phyloP scores from a whole-genome alignment of 2,797 vertebrate genomes.

The Spea hammondii region DNA sequence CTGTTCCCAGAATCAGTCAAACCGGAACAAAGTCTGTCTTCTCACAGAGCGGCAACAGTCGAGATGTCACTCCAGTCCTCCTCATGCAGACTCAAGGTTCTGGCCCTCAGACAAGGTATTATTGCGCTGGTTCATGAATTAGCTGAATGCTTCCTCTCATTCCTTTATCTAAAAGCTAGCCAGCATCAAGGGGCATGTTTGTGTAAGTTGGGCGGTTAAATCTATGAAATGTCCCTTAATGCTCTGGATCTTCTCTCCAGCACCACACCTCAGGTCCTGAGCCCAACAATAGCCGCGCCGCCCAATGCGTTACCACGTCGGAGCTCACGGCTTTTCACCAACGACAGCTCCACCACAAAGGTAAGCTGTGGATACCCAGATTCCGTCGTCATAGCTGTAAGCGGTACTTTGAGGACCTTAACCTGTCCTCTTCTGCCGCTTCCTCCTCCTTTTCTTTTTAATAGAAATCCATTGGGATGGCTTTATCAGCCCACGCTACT shows the following conservation, averaged over 20 bases:
- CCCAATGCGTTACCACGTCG: conserved; percentile 93
- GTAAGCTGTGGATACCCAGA: conserved; percentile 61
- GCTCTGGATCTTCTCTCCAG: conserved; percentile 61
- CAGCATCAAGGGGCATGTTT: not conserved
- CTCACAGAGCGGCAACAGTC: conserved; percentile 93
- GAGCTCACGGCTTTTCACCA: conserved; percentile 94
- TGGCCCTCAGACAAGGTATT: conserved; percentile 86
- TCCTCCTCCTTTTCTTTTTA: not conserved
- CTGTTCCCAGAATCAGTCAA: conserved; percentile 90
- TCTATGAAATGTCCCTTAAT: not conserved
- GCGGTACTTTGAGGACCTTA: too few species aligned
- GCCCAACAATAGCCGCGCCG: conserved; percentile 93
- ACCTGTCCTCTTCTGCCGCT: too few species aligned
- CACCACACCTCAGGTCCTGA: conserved; percentile 95
- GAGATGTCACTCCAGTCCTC: conserved; percentile 89
- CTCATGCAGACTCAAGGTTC: conserved; percentile 90
- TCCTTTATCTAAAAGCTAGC: too few species aligned
- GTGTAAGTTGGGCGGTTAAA: not conserved
- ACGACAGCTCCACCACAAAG: conserved; percentile 97
- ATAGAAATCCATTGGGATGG: not conserved
- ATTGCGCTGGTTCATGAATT: not conserved
- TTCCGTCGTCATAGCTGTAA: not conserved
- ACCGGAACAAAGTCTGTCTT: conserved; percentile 92
- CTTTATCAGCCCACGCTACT: too few species aligned
- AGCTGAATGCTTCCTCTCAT: not conserved